A percentile compares a stretch with the other conserved stretches of the same genome.
Conservation (phyloP, 2,888 invertebrate species). For the Chironomus tentans region DNA sequence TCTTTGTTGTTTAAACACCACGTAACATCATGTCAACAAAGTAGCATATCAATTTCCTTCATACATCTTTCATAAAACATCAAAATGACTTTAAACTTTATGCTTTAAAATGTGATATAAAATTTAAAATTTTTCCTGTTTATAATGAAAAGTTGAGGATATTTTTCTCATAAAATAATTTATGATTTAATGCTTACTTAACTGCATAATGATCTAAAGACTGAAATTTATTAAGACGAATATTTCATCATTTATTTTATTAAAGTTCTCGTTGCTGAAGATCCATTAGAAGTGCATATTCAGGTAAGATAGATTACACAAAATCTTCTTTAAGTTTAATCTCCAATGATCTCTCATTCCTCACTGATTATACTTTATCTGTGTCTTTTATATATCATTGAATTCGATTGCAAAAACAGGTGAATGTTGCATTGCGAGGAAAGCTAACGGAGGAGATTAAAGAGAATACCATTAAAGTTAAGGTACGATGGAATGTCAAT, state of each 20-base stretch:
- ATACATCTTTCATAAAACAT: no score
- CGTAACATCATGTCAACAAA: no score
- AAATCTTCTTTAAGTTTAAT: neutral
- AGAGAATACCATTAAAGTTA: constrained; percentile 63
- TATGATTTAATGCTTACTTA: no score
- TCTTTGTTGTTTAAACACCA: no score
- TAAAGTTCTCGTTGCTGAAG: constrained; percentile 38
- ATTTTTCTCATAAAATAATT: no score
- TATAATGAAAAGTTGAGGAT: no score
- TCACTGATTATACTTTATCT: neutral
- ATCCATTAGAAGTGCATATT: constrained; percentile 60
- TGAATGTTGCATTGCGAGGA: constrained; percentile 70
- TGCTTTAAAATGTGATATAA: no score
- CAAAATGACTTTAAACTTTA: no score
- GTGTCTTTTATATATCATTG: neutral
- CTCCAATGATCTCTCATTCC: neutral
- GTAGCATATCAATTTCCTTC: no score
- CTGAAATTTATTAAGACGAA: neutral
- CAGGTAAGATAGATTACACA: neutral
- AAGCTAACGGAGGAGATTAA: constrained; percentile 72
- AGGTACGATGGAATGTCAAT: constrained; percentile 33
- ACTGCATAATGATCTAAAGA: neutral
- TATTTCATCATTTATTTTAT: neutral
- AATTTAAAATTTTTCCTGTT: no score
- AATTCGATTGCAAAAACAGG: constrained; percentile 20